A percentile compares a stretch with the other conserved stretches of the same genome.
Evolutionary conservation across 2,888 invertebrate species (phyloP).

Genomic region (Syrphus vitripennis): DNA sequence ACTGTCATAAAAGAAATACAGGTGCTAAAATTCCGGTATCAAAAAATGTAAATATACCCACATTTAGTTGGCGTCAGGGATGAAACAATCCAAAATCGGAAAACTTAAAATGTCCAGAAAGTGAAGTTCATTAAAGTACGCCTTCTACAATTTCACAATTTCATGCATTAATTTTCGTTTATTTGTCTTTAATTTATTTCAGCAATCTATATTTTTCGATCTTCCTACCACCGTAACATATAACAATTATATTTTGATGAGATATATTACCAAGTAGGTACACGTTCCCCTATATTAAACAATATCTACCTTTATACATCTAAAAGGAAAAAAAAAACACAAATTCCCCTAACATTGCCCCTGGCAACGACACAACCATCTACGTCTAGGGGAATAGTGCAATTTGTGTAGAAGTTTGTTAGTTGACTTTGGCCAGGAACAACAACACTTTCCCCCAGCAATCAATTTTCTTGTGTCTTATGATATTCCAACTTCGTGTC

Average conservation of each 20-base stretch:
- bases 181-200: background rate
- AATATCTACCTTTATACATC: background rate
- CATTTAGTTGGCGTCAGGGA: too few relatives aligned
- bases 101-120: too few relatives aligned
- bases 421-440: constrained; percentile 27
- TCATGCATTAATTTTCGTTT: background rate
- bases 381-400: constrained; percentile 41
- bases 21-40: too few relatives aligned
- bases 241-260: too few relatives aligned
- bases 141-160: too few relatives aligned
- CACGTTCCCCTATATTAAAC: too few relatives aligned
- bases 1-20: too few relatives aligned
- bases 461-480: constrained; percentile 52
- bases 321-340: background rate
- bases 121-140: too few relatives aligned
- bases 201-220: background rate
- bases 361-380: constrained; percentile 15
- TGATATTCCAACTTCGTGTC: background rate
- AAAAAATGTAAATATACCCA: too few relatives aligned
- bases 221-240: too few relatives aligned
- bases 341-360: constrained; percentile 20
- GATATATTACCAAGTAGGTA: too few relatives aligned
- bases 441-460: constrained; percentile 8
- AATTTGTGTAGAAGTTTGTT: constrained; percentile 21
- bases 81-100: too few relatives aligned